These are phyloP conservation scores for Cynaeus angustus DNA, from an alignment of 2,888 invertebrate genomes.

Conservation along the genomic window DNA sequence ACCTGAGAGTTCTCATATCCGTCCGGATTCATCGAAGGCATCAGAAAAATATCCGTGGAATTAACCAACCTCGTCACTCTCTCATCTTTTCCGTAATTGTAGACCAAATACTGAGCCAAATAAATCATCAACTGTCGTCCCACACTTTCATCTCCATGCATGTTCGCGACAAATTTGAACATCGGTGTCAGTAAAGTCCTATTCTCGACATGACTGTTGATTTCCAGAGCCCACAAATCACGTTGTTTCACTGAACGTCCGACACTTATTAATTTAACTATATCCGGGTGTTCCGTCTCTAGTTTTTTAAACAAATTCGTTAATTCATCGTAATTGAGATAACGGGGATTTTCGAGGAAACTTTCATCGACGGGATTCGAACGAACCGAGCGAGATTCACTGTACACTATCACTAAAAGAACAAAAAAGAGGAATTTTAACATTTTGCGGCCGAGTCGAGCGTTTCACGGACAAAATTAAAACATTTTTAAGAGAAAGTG, in stretches of 20 bases:
- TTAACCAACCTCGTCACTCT: conserved; percentile 87
- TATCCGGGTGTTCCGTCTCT: conserved; percentile 78
- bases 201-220: conserved; percentile 79
- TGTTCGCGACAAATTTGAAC: conserved; percentile 95
- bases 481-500: conserved; percentile 23
- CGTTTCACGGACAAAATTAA: neutral
- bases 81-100: conserved; percentile 81
- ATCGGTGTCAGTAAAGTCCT: conserved; percentile 84
- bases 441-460: conserved; percentile 17
- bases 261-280: conserved; percentile 82
- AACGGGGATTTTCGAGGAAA: conserved; percentile 76
- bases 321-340: conserved; percentile 83
- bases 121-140: conserved; percentile 89
- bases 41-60: conserved; percentile 91
- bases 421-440: conserved; percentile 22
- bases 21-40: conserved; percentile 99
- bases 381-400: conserved; percentile 35
- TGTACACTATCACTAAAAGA: conserved; percentile 19
- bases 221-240: conserved; percentile 88
- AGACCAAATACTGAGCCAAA: conserved; percentile 88
- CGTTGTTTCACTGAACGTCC: conserved; percentile 90
- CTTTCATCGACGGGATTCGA: conserved; percentile 69
- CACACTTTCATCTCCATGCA: conserved; percentile 96
- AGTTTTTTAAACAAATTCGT: conserved; percentile 78
- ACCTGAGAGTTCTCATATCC: conserved; percentile 91